A percentile compares a stretch with the other conserved stretches of the same genome.
Conservation (phyloP, 2,888 invertebrate genomes). For the Rhagonycha fulva region DNA sequence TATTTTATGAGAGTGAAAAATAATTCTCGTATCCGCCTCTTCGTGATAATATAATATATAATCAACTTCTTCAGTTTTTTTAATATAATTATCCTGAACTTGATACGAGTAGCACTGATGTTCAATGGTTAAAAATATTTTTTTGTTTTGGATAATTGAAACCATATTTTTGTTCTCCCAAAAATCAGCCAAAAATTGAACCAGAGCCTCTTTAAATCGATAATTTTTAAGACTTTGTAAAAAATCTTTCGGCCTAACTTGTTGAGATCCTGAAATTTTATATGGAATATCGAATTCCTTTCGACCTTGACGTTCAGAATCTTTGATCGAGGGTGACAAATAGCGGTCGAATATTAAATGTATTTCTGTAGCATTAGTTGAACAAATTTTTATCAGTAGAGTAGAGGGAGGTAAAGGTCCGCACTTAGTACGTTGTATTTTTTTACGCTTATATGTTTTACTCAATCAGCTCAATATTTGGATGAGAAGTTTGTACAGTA, state of each 20-base stretch:
- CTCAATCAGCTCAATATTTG: too few relatives aligned
- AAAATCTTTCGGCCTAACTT: slow-evolving; percentile 42
- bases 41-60: slow-evolving; percentile 38
- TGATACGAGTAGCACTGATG: slow-evolving; percentile 31
- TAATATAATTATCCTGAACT: slow-evolving; percentile 9
- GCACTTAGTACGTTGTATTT: too few relatives aligned
- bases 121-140: slow-evolving; percentile 32
- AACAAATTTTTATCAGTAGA: slow-evolving; percentile 40
- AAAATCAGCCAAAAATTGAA: slow-evolving; percentile 39
- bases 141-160: slow-evolving; percentile 35
- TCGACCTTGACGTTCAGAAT: slow-evolving; percentile 41
- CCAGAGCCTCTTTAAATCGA: slow-evolving; percentile 43
- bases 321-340: slow-evolving; percentile 46
- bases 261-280: slow-evolving; percentile 40
- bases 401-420: too few relatives aligned
- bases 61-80: slow-evolving; percentile 34
- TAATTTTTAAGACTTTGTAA: slow-evolving; percentile 40
- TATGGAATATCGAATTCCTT: slow-evolving; percentile 38
- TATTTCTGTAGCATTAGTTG: slow-evolving; percentile 34
- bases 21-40: slow-evolving; percentile 40
- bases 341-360: slow-evolving; percentile 44
- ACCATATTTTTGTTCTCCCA: slow-evolving; percentile 35
- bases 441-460: too few relatives aligned
- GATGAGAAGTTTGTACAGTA: too few relatives aligned
- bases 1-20: slow-evolving; percentile 31